Base-by-base conservation (phyloP, 2,888 invertebrate species). In the Subacronicta megacephala region DNA sequence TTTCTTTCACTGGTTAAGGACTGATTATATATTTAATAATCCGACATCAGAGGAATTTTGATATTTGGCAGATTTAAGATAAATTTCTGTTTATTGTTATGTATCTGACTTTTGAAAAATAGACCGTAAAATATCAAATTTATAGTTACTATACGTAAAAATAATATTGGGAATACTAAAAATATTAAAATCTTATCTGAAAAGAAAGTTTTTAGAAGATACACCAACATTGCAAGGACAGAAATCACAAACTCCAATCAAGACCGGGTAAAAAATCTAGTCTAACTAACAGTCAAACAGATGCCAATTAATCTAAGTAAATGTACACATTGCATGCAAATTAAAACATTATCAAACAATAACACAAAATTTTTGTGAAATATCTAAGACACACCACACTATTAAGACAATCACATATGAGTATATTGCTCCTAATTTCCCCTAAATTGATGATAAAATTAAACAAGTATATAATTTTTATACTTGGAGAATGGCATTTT, bases 271-370 rank as follows among this genome's bases (percentile, higher is more conserved):
- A 31, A 45, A 42, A 50, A 38, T 44, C 37, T 53, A 62, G 5
- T 53, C 61, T 73, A 71, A 63, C 17, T 64, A 53, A 72, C 72
- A 75, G 57, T 60, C 51, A 73, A 36, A 66, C 45, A 38, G 40
- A 67, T 68, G 59, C 55, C 65, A 74, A 63, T 61, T 37, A 38
- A 49, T 52, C 70, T 67, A 72, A 29, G 38, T 31, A 54, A 44
- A 55, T 53, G 44, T 68, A 63, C 52, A 78, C 64, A 79, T 72
- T 41, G 62, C 81, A 82, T 82, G 82, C 82, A 80, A 76, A 73
- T 71, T 36, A 72, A 57, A 71, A 72, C 51, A 71, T 64, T 47
- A 31, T 57, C 57, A 70, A 68, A 70, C 37, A 59, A 35, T 36
- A 41, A 55, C 1, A 62, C 56, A 61, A 57, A 42, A 31, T 16